These are phyloP conservation scores for Orthonychiurus folsomi DNA, from an alignment of 2,888 invertebrate genomes.

Conservation along the genomic window DNA sequence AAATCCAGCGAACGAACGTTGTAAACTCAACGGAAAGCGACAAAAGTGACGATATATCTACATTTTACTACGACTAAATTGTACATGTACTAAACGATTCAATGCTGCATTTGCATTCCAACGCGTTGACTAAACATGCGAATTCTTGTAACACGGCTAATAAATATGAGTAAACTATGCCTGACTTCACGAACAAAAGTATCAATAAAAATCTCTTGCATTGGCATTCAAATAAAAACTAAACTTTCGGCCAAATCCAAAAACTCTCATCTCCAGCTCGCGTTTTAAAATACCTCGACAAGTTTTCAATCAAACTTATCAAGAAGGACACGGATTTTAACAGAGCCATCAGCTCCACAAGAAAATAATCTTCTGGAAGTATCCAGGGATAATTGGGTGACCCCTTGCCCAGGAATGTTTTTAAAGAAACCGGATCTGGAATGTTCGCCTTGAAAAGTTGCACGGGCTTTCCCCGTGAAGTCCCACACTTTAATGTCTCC, in stretches of 20 bases:
- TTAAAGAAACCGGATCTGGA: constrained; percentile 89
- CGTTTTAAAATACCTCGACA: not conserved
- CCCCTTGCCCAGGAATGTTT: constrained; percentile 84
- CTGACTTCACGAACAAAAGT: not conserved
- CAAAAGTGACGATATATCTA: not conserved
- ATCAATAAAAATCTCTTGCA: not conserved
- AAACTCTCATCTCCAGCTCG: not conserved
- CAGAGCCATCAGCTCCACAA: constrained; percentile 97
- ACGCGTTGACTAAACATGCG: not conserved
- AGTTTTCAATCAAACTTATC: constrained; percentile 48
- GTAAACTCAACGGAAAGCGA: not conserved
- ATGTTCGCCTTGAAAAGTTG: constrained; percentile 78
- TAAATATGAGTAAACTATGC: not conserved
- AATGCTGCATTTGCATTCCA: no score
- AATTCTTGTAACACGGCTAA: not conserved
- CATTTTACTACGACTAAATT: not conserved
- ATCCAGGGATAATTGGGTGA: constrained; percentile 90
- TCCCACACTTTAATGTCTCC: constrained; percentile 95
- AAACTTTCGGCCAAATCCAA: not conserved
- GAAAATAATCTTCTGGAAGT: constrained; percentile 83
- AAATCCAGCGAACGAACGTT: not conserved
- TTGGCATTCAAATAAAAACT: not conserved
- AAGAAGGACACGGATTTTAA: constrained; percentile 90
- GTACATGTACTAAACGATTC: not conserved
- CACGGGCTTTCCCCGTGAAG: constrained; percentile 50